Evolutionary conservation across 2,113 vertebrate genomes (phyloP), one percentile per base, ranked within the genome.

Genomic region (Laterallus jamaicensis): DNA sequence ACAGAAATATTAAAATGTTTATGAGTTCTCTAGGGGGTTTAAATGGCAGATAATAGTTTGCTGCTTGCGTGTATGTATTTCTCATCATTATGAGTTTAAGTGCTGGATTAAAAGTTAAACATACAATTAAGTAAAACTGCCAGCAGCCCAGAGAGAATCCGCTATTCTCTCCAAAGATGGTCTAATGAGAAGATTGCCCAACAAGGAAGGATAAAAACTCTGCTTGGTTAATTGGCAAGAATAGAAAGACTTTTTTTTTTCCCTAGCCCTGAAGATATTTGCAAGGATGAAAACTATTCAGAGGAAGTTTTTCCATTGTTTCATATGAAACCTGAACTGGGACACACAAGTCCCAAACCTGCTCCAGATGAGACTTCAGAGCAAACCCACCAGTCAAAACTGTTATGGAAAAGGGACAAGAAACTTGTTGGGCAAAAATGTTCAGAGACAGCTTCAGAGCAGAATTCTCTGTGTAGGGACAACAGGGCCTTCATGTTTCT

Each of bases 71-170:
- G 25, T 83, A n/a, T 86, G 74, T 82, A 39, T 83, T 94, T 91
- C 78, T 93, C 59, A 69, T 82, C 4, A 0, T 86, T 89, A 71
- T 39, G 62, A 63, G 44, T 95, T 93, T 92, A 92, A 94, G 73
- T 91, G 86, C 83, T 69, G 90, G 96, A 94, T 91, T 92, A 86
- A 90, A 96, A 96, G 82, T 92, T 84, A 94, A 96, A 95, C 87
- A 82, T 80, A 80, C 88, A 93, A 92, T 97, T 96, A 95, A 91
- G 69, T 90, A 88, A 92, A 96, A 92, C 83, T 91, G 67, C 90
- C 88, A 64, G 68, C 62, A 88, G 69, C 66, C 93, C 62, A 47
- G 88, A 82, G 88, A 93, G 93, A 90, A 90, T 95, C 77, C 1
- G 0, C 66, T 68, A 3, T 82, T 92, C 63, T 87, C 88, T 88